Evolutionary conservation across 2,113 vertebrate genomes (phyloP).

Genomic region (Phasianus colchicus): DNA sequence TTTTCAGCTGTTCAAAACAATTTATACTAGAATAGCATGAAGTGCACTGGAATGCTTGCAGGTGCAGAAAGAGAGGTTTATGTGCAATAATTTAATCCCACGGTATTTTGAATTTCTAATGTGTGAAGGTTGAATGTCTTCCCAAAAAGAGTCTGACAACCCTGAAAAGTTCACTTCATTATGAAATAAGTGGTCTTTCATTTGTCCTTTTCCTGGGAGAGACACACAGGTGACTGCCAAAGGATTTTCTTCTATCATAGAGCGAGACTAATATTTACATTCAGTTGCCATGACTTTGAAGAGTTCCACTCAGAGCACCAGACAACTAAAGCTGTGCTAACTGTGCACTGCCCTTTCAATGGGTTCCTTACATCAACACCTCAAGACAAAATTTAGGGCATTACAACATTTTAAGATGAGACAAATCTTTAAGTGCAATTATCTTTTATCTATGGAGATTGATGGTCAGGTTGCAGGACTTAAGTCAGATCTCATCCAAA

Average conservation of each 20-base stretch:
- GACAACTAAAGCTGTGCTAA: background rate
- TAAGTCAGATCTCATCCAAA: background rate
- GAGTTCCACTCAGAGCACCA: background rate
- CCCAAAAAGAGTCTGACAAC: background rate
- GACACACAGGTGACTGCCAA: background rate
- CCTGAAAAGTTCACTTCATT: background rate
- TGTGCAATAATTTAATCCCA: background rate
- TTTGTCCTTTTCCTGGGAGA: background rate
- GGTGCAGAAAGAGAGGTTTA: background rate
- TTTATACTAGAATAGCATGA: background rate
- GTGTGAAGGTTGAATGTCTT: background rate
- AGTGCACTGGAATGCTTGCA: background rate
- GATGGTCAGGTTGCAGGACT: background rate
- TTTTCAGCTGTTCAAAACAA: background rate
- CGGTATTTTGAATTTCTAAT: background rate
- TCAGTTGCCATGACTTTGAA: background rate
- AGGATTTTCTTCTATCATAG: background rate
- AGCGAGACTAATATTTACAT: fast-evolving
- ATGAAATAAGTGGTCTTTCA: background rate
- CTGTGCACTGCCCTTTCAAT: background rate
- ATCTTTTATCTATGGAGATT: background rate
- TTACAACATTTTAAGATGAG: fast-evolving
- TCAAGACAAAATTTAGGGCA: background rate
- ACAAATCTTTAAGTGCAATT: background rate
- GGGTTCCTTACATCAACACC: background rate